Evolutionary conservation across 37 sponge, comb jelly and placozoan genomes (phyloP).

Genomic region (Haliclona indistincta): DNA sequence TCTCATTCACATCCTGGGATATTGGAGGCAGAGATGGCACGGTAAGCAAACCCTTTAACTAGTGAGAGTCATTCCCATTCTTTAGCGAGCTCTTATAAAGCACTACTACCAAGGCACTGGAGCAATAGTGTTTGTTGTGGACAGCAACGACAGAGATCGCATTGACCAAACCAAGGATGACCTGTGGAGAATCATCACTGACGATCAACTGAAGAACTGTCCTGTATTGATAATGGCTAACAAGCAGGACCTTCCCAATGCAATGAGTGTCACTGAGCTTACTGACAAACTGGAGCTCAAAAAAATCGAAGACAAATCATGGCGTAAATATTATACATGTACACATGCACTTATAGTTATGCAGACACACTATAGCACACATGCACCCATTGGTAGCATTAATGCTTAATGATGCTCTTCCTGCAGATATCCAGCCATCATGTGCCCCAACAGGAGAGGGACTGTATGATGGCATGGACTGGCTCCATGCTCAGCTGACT

Average conservation of each 20-base stretch:
- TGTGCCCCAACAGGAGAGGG: slow-evolving; percentile 80
- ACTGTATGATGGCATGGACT: slow-evolving; percentile 77
- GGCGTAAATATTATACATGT: slow-evolving; percentile 86
- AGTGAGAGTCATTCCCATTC: too few species aligned
- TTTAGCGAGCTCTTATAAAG: slow-evolving; percentile 79
- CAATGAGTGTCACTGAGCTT: slow-evolving; percentile 61
- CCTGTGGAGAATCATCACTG: slow-evolving; percentile 47
- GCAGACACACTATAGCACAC: neutral
- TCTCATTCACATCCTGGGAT: slow-evolving; percentile 76
- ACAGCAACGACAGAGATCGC: slow-evolving; percentile 89
- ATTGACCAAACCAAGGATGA: slow-evolving; percentile 67
- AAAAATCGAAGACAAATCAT: slow-evolving; percentile 32
- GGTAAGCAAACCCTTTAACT: too few species aligned
- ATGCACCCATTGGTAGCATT: too few species aligned
- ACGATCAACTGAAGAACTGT: slow-evolving; percentile 54
- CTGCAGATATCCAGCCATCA: slow-evolving; percentile 69
- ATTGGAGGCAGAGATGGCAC: slow-evolving; percentile 77
- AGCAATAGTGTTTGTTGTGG: slow-evolving; percentile 83
- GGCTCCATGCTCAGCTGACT: slow-evolving; percentile 45
- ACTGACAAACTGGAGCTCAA: slow-evolving; percentile 59
- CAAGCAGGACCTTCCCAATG: slow-evolving; percentile 94
- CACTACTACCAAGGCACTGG: slow-evolving; percentile 82
- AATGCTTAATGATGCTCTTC: too few species aligned
- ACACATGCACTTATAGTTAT: too few species aligned
- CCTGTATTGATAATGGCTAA: slow-evolving; percentile 82